phyloP scores from a whole-genome alignment of 2,888 invertebrate genomes.

The Tetanocera ferruginea region DNA sequence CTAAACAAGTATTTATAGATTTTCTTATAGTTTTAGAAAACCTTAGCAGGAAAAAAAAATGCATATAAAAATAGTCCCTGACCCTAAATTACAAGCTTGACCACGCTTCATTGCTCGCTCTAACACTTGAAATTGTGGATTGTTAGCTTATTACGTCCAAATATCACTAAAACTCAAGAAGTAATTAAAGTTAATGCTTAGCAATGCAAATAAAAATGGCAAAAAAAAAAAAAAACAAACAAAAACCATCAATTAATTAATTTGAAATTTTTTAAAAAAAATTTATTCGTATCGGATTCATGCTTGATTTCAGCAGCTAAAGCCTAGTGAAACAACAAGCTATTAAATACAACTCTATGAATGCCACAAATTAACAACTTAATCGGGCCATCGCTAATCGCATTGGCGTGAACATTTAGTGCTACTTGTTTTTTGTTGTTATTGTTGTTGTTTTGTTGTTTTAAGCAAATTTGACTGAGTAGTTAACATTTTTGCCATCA shows the following conservation, averaged over 20 bases:
- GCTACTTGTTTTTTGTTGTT: neutral
- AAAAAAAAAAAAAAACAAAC: neutral
- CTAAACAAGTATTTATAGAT: too few relatives aligned
- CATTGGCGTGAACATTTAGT: too few relatives aligned
- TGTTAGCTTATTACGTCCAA: neutral
- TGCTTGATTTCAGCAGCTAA: neutral
- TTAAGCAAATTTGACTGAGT: too few relatives aligned
- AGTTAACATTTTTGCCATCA: too few relatives aligned
- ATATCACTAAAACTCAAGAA: neutral
- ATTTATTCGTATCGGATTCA: neutral
- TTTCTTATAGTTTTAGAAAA: too few relatives aligned
- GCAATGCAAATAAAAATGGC: neutral
- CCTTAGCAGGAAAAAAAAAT: too few relatives aligned
- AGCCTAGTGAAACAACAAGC: neutral
- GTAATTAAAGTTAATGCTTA: neutral
- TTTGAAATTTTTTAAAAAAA: neutral
- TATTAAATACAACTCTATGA: neutral
- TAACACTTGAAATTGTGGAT: neutral
- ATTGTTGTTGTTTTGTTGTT: neutral
- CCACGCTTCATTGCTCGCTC: slow-evolving; percentile 10
- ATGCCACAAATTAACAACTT: too few relatives aligned
- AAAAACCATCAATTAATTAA: neutral
- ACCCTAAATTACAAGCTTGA: slow-evolving; percentile 1
- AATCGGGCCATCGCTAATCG: too few relatives aligned
- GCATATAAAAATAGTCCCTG: neutral